These are phyloP conservation scores for Sarotherodon lohbergeri DNA, from an alignment of 2,113 vertebrate genomes.

Conservation along the genomic window DNA sequence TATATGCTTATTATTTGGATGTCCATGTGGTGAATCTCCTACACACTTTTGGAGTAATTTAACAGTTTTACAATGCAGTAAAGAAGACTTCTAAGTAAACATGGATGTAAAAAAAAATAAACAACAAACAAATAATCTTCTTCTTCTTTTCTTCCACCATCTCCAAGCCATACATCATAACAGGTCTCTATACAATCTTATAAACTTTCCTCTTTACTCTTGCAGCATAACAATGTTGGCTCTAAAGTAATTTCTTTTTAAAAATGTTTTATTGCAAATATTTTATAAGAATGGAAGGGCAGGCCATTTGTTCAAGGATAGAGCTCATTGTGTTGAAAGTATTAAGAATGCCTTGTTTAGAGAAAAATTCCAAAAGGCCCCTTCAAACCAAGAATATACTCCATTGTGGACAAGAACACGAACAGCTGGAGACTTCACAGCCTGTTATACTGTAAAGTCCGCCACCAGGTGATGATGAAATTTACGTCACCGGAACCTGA, in stretches of 20 bases:
- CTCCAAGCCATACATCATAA: neutral
- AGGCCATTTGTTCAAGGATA: neutral
- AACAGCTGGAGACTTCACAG: neutral
- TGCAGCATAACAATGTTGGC: neutral
- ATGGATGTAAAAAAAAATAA: neutral
- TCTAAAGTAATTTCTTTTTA: neutral
- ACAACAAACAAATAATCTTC: neutral
- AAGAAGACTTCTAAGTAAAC: neutral
- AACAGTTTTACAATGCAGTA: neutral
- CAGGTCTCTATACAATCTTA: neutral
- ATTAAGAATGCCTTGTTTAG: neutral
- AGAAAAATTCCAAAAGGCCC: accelerated
- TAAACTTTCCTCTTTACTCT: neutral
- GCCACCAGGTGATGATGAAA: neutral
- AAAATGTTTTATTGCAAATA: neutral
- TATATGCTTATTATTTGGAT: neutral
- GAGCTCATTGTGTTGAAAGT: neutral
- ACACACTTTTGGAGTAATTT: accelerated
- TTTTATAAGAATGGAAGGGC: neutral
- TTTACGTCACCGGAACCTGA: neutral
- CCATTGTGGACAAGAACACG: neutral
- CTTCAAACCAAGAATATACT: neutral
- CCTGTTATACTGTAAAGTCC: neutral
- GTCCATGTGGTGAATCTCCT: neutral
- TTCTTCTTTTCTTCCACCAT: neutral